Conservation (phyloP, 2,888 invertebrate genomes). For the Stictocephala bisonia region DNA sequence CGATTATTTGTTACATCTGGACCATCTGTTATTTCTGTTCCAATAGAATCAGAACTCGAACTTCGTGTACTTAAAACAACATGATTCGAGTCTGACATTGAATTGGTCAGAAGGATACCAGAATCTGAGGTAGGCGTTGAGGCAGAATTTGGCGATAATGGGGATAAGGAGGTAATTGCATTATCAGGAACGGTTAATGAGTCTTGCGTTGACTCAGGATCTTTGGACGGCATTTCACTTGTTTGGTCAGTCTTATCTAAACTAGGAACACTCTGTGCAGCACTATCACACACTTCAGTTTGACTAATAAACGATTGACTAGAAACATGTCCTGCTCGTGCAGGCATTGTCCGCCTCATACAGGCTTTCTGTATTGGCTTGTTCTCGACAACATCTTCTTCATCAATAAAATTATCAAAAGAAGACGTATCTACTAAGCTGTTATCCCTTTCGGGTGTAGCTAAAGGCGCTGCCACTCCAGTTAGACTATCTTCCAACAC, state of each 20-base stretch:
- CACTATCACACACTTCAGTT: slow-evolving; percentile 23
- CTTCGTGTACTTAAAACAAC: slow-evolving; percentile 43
- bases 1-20: slow-evolving; percentile 4
- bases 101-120: slow-evolving; percentile 44
- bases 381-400: slow-evolving; percentile 38
- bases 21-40: slow-evolving; percentile 19
- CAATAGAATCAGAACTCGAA: slow-evolving; percentile 55
- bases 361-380: slow-evolving; percentile 37
- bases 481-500: slow-evolving; percentile 6
- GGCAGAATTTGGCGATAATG: slow-evolving; percentile 25
- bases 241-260: slow-evolving; percentile 22
- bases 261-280: slow-evolving; percentile 40
- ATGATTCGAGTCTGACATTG: slow-evolving; percentile 31
- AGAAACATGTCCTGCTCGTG: slow-evolving; percentile 28
- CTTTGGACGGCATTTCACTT: slow-evolving; percentile 46
- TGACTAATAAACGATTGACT: slow-evolving; percentile 41
- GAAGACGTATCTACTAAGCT: slow-evolving; percentile 50
- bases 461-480: slow-evolving; percentile 66
- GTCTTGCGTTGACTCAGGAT: background rate
- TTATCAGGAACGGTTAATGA: slow-evolving; percentile 38
- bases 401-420: slow-evolving; percentile 40
- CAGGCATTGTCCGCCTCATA: background rate
- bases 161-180: background rate
- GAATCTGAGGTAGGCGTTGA: slow-evolving; percentile 46
- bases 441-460: slow-evolving; percentile 68